A percentile compares a stretch with the other conserved stretches of the same genome.
phyloP scores from a whole-genome alignment of 2,797 vertebrate species.

The Leucoraja ocellata region DNA sequence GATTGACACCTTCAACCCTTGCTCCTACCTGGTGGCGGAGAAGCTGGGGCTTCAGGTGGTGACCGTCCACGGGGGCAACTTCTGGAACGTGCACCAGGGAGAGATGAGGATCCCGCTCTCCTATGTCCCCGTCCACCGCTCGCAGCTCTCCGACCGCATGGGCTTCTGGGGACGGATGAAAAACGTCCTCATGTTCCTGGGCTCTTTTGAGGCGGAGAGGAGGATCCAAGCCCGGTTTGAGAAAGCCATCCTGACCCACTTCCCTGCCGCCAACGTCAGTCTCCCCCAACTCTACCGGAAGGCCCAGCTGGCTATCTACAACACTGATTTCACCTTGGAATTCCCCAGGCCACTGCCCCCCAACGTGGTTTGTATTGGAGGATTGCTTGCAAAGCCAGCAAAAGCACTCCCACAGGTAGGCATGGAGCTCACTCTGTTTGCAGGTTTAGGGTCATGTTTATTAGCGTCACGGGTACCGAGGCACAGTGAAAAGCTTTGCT shows the following conservation, averaged over 20 bases:
- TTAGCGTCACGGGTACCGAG: too few species aligned
- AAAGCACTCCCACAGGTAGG: constrained; percentile 54
- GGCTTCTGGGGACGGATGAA: constrained; percentile 53
- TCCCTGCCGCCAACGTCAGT: constrained; percentile 47
- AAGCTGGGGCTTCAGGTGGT: constrained; percentile 52
- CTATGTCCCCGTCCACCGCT: constrained; percentile 48
- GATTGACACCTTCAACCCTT: constrained; percentile 57
- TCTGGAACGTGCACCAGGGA: constrained; percentile 46
- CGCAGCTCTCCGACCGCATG: constrained; percentile 53
- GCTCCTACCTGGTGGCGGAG: constrained; percentile 54
- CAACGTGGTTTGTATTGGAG: constrained; percentile 59
- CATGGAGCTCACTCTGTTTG: background rate
- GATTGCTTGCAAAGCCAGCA: constrained; percentile 55
- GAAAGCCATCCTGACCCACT: constrained; percentile 52
- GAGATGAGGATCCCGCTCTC: constrained; percentile 47
- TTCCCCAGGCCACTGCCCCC: constrained; percentile 61
- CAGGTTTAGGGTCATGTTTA: too few species aligned
- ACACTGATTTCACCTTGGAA: constrained; percentile 63
- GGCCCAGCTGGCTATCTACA: constrained; percentile 64
- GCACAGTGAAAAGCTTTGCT: too few species aligned
- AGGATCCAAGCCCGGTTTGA: constrained; percentile 47
- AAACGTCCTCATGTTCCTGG: constrained; percentile 52
- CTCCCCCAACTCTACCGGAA: constrained; percentile 52
- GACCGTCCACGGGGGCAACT: constrained; percentile 45
- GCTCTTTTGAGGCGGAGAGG: constrained; percentile 42